Evolutionary conservation across 2,888 invertebrate species (phyloP).

Genomic region (Dynastes grantii): DNA sequence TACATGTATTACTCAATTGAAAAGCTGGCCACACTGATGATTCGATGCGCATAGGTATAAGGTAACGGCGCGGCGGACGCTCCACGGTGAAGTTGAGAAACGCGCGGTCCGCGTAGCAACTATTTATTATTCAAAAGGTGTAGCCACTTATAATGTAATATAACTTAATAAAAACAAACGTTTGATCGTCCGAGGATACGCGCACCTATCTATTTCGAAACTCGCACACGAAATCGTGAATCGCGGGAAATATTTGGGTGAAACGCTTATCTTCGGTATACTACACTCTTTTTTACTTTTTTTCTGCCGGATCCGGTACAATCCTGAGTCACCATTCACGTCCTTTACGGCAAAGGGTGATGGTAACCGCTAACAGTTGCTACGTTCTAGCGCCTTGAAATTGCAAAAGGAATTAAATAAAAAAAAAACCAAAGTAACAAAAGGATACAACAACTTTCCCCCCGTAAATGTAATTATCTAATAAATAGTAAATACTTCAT

Average conservation of each 20-base stretch:
- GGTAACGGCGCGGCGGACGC: slow-evolving; percentile 2
- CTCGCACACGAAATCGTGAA: slow-evolving; percentile 1
- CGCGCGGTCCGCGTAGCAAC: slow-evolving; percentile 32
- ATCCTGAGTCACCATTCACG: too few species aligned
- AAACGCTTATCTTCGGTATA: background rate
- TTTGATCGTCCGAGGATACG: slow-evolving; percentile 25
- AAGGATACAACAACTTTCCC: too few species aligned
- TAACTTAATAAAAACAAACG: slow-evolving; percentile 47
- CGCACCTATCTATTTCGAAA: slow-evolving; percentile 41
- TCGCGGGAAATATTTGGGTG: background rate
- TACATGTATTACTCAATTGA: slow-evolving; percentile 57
- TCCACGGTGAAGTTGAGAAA: slow-evolving; percentile 26
- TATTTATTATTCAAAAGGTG: slow-evolving; percentile 51
- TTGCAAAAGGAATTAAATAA: too few species aligned
- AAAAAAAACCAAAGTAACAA: too few species aligned
- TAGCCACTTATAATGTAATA: slow-evolving; percentile 47
- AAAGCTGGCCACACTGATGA: slow-evolving; percentile 47
- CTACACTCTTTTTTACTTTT: too few species aligned
- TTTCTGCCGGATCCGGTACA: too few species aligned
- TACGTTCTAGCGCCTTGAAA: too few species aligned
- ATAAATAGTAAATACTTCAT: too few species aligned
- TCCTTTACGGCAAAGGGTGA: too few species aligned
- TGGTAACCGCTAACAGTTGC: too few species aligned
- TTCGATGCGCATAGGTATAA: slow-evolving; percentile 5
- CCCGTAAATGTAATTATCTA: too few species aligned